A percentile compares a stretch with the other conserved stretches of the same genome.
Evolutionary conservation across 2,797 vertebrate genomes (phyloP).

Genomic region (Gallinago stenura): DNA sequence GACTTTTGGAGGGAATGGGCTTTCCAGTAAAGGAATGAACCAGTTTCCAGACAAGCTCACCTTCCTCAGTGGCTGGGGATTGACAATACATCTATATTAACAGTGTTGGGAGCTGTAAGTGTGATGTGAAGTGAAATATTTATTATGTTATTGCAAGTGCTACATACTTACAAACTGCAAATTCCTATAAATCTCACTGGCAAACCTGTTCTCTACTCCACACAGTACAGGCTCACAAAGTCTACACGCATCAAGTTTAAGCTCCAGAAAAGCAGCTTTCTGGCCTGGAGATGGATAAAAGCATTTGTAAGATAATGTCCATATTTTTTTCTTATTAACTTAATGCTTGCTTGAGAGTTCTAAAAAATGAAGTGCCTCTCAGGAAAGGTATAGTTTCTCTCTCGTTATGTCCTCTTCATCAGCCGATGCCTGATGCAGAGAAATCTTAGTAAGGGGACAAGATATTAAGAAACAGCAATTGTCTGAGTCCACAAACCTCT

Average conservation of each 20-base stretch:
- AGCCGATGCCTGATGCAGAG: not conserved
- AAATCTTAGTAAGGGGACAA: not conserved
- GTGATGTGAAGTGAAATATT: slow-evolving; percentile 66
- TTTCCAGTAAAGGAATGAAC: slow-evolving; percentile 31
- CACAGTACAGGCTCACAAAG: not conserved
- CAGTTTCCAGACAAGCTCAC: slow-evolving; percentile 17
- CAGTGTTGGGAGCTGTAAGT: slow-evolving; percentile 24
- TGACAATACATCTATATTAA: slow-evolving; percentile 62
- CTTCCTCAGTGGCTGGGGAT: slow-evolving; percentile 9
- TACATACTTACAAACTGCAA: slow-evolving; percentile 46
- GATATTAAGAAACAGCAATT: not conserved
- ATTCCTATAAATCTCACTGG: slow-evolving; percentile 37
- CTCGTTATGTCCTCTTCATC: not conserved
- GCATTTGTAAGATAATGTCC: not conserved
- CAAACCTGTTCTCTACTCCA: slow-evolving; percentile 1
- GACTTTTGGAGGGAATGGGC: slow-evolving; percentile 15
- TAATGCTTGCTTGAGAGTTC: not conserved
- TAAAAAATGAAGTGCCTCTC: not conserved
- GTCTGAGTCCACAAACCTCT: not conserved
- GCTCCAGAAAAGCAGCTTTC: not conserved
- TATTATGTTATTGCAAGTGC: slow-evolving; percentile 60
- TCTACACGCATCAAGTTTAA: not conserved
- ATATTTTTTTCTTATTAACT: not conserved
- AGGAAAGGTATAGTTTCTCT: not conserved
- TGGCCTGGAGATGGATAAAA: not conserved